Evolutionary conservation across 2,888 invertebrate genomes (phyloP), one percentile per base, ranked within the genome.

Genomic region (Bombylius discolor): DNA sequence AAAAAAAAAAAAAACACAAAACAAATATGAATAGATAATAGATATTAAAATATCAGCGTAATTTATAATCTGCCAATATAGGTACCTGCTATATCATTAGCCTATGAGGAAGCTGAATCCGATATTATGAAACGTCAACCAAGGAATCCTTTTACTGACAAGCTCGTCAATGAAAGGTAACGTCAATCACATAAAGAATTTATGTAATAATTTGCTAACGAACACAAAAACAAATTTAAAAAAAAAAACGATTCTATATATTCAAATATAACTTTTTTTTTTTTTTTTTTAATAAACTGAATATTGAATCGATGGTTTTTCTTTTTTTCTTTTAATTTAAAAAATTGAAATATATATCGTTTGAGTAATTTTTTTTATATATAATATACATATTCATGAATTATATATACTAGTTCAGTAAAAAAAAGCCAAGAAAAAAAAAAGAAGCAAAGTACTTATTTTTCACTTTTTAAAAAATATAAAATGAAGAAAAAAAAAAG

Each of bases 91-190:
- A 95, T 95, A 81, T 94, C 94, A 79, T 84, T 95, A 84, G 94
- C 95, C 79, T 95, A 95, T 83, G 94, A 95, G 84, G 88, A 89
- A 81, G 91, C 94, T 77, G 95, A 95, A 83, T 91, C 90, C 79
- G 95, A 95, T 86, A 95, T 95, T 79, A 95, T 95, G 95, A 94
- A 94, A 87, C 87, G 95, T 79, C 88, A 89, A 81, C 95, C 95
- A 78, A 87, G 95, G 85, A 88, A 95, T 81, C 93, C 95, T 79
- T 87, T 89, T 84, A 85, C 83, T 80, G 95, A 96, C 85, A 95
- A 95, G 83, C 89, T 96, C 77, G 95, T 96, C 78, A 96, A 96
- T 82, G 91, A 90, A 86, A 94, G 96, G 92, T 93, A 85, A 85
- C 68, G 68, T 70, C 39, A 42, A 51, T 6, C 5, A n/a, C 4